Conservation (phyloP, 2,888 invertebrate genomes). For the Dioctria linearis region DNA sequence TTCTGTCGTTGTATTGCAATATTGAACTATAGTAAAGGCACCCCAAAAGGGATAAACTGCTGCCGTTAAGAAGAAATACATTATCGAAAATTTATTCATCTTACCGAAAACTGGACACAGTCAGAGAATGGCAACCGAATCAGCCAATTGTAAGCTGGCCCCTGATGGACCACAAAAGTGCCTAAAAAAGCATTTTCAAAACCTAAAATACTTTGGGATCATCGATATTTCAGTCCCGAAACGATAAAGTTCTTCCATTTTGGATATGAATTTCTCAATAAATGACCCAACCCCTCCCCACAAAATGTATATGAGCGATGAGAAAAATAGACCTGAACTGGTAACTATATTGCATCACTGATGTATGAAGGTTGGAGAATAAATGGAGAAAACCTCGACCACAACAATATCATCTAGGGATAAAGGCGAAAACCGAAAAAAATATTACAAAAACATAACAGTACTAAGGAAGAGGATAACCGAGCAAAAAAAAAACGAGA, state of each 20-base stretch:
- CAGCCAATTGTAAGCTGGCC: conserved; percentile 25
- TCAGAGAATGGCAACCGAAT: conserved; percentile 15
- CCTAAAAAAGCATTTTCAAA: conserved; percentile 48
- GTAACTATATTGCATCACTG: conserved; percentile 16
- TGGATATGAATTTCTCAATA: conserved; percentile 50
- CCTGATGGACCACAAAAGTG: conserved; percentile 43
- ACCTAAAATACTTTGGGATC: conserved; percentile 2
- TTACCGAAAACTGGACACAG: conserved; percentile 4
- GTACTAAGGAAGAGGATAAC: background rate
- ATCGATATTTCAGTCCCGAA: conserved; percentile 47
- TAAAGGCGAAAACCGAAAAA: conserved; percentile 21
- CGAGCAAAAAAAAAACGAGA: background rate
- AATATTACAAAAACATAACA: background rate
- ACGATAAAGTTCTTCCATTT: conserved; percentile 51
- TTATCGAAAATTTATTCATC: conserved; percentile 14
- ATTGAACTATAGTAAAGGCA: background rate
- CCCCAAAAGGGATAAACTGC: background rate
- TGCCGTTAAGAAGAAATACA: background rate
- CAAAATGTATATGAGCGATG: conserved; percentile 45
- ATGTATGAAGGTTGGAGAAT: conserved; percentile 3
- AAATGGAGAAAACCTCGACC: conserved; percentile 32
- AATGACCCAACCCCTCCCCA: conserved; percentile 3
- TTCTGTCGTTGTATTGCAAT: conserved; percentile 16
- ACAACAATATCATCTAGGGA: conserved; percentile 19
- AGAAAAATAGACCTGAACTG: conserved; percentile 28